phyloP scores from a whole-genome alignment of 2,797 vertebrate species.

The Graptemys geographica region DNA sequence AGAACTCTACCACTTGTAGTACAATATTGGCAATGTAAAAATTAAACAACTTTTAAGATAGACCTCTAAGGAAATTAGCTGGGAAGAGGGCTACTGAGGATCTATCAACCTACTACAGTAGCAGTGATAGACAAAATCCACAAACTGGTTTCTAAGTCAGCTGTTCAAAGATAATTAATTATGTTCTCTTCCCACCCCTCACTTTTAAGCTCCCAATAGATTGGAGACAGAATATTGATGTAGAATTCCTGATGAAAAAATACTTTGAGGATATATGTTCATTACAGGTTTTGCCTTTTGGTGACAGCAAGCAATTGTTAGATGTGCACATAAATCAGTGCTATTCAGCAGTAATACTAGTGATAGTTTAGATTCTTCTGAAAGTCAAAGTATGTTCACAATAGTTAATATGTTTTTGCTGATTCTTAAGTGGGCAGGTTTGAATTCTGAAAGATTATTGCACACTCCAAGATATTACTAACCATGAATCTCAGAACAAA shows the following conservation, averaged over 20 bases:
- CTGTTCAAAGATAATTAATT: too few relatives aligned
- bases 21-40: background rate
- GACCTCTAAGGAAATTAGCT: background rate
- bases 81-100: background rate
- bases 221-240: background rate
- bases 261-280: background rate
- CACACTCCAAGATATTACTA: background rate
- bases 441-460: background rate
- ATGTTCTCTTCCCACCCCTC: background rate
- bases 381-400: background rate
- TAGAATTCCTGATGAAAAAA: background rate
- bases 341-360: background rate
- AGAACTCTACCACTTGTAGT: background rate
- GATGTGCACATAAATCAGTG: rapidly evolving
- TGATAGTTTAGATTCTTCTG: background rate
- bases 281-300: background rate
- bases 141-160: too few relatives aligned
- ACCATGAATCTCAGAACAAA: background rate
- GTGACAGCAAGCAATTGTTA: background rate
- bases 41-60: background rate
- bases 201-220: background rate
- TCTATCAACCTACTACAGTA: background rate
- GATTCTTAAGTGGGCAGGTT: background rate
- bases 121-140: background rate
- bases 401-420: background rate